A percentile compares a stretch with the other conserved stretches of the same genome.
phyloP scores from a whole-genome alignment of 2,113 vertebrate species.

The Sorex fumeus region DNA sequence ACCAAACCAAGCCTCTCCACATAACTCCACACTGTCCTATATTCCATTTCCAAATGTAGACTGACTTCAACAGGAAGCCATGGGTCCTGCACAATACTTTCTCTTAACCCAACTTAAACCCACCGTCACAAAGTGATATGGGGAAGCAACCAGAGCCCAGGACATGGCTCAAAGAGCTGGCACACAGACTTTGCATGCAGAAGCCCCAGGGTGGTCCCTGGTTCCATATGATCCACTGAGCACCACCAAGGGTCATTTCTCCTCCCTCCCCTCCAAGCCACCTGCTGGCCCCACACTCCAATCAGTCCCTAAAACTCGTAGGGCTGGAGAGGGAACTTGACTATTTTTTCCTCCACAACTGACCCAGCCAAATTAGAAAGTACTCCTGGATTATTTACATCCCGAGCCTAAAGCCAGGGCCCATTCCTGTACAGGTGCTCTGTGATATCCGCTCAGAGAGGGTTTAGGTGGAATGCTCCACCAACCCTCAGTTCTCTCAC shows the following conservation, averaged over 20 bases:
- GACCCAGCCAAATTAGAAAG: not conserved
- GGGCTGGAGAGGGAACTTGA: not conserved
- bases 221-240: too few relatives aligned
- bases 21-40: not conserved
- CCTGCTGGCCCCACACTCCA: not conserved
- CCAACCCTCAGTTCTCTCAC: not conserved
- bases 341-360: slow-evolving; percentile 20
- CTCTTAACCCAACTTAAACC: slow-evolving; percentile 16
- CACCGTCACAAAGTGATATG: not conserved
- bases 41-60: slow-evolving; percentile 16
- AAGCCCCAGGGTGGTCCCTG: too few relatives aligned
- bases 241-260: too few relatives aligned
- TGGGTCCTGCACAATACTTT: not conserved
- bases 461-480: not conserved
- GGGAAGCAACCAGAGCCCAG: too few relatives aligned
- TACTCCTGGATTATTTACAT: not conserved
- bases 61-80: not conserved
- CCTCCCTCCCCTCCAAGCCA: not conserved
- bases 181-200: too few relatives aligned
- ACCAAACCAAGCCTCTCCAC: not conserved
- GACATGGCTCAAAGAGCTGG: too few relatives aligned
- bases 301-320: not conserved
- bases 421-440: not conserved
- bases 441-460: not conserved
- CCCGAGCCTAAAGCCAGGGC: not conserved